Evolutionary conservation across 2,113 vertebrate species (phyloP).

Genomic region (Calidris pugnax): DNA sequence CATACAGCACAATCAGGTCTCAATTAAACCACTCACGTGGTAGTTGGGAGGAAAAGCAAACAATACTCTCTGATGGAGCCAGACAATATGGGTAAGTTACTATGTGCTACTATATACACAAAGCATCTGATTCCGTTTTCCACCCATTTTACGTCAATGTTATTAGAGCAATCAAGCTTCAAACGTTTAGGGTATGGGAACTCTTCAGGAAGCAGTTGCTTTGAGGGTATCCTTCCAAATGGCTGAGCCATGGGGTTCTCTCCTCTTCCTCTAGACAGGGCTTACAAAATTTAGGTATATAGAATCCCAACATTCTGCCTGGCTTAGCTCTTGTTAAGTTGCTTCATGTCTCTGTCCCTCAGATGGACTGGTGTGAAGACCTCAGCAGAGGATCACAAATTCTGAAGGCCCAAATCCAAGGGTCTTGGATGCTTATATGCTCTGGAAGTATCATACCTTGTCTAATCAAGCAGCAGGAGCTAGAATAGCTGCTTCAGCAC

Average conservation of each 20-base stretch:
- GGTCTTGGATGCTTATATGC: neutral
- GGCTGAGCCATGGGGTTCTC: neutral
- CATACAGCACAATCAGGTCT: neutral
- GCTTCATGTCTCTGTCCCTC: neutral
- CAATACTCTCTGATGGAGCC: neutral
- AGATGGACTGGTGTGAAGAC: neutral
- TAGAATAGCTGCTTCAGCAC: neutral
- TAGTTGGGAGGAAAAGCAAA: constrained; percentile 27
- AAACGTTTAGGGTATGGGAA: neutral
- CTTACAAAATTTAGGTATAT: neutral
- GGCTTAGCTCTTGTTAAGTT: neutral
- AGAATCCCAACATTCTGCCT: neutral
- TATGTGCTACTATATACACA: neutral
- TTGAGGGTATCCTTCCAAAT: neutral
- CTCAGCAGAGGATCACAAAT: neutral
- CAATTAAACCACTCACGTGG: neutral
- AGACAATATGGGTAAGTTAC: neutral
- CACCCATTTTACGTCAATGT: neutral
- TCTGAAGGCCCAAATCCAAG: neutral
- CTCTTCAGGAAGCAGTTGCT: constrained; percentile 18
- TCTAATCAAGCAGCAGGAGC: neutral
- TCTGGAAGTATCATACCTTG: neutral
- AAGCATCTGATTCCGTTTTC: neutral
- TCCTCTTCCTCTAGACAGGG: neutral
- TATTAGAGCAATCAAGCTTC: neutral